Base-by-base conservation (phyloP, 2,888 invertebrate species). In the Zaprionus lineosus region DNA sequence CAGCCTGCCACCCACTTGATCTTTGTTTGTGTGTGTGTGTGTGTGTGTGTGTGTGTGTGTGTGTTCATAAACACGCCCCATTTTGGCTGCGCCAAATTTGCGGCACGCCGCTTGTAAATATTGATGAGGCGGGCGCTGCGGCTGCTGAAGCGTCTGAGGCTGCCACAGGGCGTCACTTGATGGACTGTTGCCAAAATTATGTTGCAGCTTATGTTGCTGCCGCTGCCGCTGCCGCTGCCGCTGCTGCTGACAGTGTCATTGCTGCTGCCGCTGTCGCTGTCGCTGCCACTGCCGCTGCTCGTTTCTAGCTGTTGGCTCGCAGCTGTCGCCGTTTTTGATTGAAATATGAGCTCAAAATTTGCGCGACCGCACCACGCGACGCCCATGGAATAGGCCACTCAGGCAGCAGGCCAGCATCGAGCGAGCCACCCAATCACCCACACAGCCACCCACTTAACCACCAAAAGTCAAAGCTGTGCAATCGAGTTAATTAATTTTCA, bases 181-280 rank as follows among this genome's bases (percentile, higher is more conserved):
- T 85, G 81, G 81, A 86, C 74, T 81, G 59, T 81, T 82, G 84
- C 86, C 84, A 82, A 84, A 82, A 86, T 86, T 57, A 85, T 82
- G 82, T 82, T 84, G 71, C 50, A 84, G 86, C 82, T 85, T 84
- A 85, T 72, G 86, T n/a, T n/a, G n/a, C n/a, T n/a, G n/a, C n/a
- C n/a, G n/a, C n/a, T n/a, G n/a, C n/a, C n/a, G n/a, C n/a, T n/a
- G n/a, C n/a, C n/a, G n/a, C n/a, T n/a, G n/a, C n/a, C n/a, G n/a
- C n/a, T n/a, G n/a, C n/a, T n/a, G n/a, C n/a, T n/a, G n/a, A n/a
- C n/a, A n/a, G n/a, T n/a, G n/a, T n/a, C n/a, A n/a, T n/a, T n/a
- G n/a, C n/a, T n/a, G n/a, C n/a, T n/a, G n/a, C n/a, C n/a, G n/a
- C n/a, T n/a, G n/a, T n/a, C n/a, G n/a, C n/a, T n/a, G n/a, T n/a